A percentile compares a stretch with the other conserved stretches of the same genome.
Evolutionary conservation across 2,797 vertebrate species (phyloP).

Genomic region (Myotis vivesi): DNA sequence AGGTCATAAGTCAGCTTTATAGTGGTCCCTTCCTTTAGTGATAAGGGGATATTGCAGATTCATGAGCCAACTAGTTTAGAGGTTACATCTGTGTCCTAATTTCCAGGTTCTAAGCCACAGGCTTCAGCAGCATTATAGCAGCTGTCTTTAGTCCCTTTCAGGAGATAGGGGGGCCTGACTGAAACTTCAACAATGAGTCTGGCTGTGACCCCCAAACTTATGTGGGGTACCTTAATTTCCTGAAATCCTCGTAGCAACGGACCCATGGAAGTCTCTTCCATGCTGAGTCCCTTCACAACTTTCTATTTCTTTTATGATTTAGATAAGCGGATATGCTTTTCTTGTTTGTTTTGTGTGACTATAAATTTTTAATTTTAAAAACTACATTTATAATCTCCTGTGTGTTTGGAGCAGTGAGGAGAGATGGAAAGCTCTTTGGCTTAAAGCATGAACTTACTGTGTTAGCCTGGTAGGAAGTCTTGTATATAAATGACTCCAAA

Average conservation of each 20-base stretch:
- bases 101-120: background rate
- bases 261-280: background rate
- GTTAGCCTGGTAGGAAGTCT: background rate
- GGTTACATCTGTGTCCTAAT: background rate
- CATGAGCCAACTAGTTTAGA: background rate
- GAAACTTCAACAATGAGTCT: background rate
- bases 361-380: constrained; percentile 20
- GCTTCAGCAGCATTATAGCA: background rate
- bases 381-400: background rate
- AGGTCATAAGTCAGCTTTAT: background rate
- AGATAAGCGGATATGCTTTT: background rate
- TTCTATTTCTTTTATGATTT: background rate
- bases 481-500: background rate
- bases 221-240: background rate
- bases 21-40: background rate
- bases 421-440: background rate
- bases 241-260: background rate
- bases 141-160: background rate
- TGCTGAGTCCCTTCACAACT: background rate
- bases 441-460: background rate
- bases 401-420: background rate
- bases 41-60: background rate
- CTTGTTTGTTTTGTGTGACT: background rate
- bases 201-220: too few species aligned
- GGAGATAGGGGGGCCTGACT: background rate